phyloP scores from a whole-genome alignment of 1,140 invertebrate species.

The Colletes gigas region DNA sequence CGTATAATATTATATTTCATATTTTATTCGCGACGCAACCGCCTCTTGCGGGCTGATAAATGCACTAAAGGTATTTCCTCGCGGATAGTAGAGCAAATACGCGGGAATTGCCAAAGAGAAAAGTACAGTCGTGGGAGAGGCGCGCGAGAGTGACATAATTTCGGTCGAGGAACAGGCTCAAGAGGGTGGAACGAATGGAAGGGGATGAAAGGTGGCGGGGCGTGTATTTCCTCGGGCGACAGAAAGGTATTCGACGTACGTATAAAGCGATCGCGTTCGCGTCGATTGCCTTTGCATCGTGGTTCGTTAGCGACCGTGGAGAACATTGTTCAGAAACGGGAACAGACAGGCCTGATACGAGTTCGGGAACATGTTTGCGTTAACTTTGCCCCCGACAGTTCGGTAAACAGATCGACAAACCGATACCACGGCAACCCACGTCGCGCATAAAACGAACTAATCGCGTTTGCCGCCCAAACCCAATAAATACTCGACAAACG shows the following conservation, averaged over 20 bases:
- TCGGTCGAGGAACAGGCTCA: neutral
- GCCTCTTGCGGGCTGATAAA: no score
- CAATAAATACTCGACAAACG: no score
- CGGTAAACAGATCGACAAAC: slow-evolving; percentile 31
- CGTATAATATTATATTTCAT: no score
- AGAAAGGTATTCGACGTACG: neutral
- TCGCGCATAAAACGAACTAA: neutral
- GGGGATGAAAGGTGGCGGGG: neutral
- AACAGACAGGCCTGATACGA: slow-evolving; percentile 22
- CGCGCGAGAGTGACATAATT: neutral
- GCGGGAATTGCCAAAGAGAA: no score
- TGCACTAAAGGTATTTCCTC: no score
- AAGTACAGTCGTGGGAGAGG: no score
- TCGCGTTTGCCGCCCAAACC: neutral
- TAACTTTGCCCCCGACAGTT: slow-evolving; percentile 41
- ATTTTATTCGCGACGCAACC: no score
- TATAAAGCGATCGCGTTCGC: slow-evolving; percentile 30
- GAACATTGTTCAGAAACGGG: slow-evolving; percentile 47
- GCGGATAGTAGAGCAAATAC: no score
- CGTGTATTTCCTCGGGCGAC: neutral
- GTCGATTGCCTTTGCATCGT: slow-evolving; percentile 31
- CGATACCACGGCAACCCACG: neutral
- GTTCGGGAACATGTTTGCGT: slow-evolving; percentile 1
- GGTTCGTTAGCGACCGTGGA: slow-evolving; percentile 38
- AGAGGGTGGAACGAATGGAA: neutral